Evolutionary conservation across 2,888 invertebrate genomes (phyloP).

Genomic region (Melanotus villosus): DNA sequence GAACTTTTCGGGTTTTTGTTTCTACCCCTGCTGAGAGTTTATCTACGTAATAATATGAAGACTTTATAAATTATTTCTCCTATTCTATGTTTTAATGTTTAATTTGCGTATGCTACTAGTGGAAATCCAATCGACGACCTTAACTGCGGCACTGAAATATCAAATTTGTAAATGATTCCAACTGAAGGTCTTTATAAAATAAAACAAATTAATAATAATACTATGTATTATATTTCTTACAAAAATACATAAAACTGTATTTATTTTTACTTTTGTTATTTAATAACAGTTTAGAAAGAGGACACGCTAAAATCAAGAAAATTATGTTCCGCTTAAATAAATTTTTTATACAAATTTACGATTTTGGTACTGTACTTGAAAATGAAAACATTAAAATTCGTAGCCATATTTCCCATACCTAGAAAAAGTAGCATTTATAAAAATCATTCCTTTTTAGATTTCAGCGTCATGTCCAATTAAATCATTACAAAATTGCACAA

Average conservation of each 20-base stretch:
- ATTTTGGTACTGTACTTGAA: not conserved
- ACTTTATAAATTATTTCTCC: too few relatives aligned
- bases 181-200: too few relatives aligned
- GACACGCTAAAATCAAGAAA: slow-evolving; percentile 10
- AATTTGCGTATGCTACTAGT: too few relatives aligned
- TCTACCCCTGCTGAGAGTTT: too few relatives aligned
- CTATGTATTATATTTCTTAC: slow-evolving; percentile 28
- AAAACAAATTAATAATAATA: not conserved
- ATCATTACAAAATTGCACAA: not conserved
- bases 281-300: slow-evolving; percentile 18
- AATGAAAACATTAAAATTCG: not conserved
- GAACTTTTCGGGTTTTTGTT: too few relatives aligned
- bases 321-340: not conserved
- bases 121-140: too few relatives aligned
- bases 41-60: too few relatives aligned
- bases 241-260: slow-evolving; percentile 52
- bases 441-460: not conserved
- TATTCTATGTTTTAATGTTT: too few relatives aligned
- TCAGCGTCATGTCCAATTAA: not conserved
- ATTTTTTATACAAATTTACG: too few relatives aligned
- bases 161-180: too few relatives aligned
- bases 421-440: not conserved
- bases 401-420: too few relatives aligned
- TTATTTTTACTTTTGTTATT: slow-evolving; percentile 21
- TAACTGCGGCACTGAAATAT: too few relatives aligned